Conservation (phyloP, 2,888 invertebrate genomes). For the Gasteruption jaculator region DNA sequence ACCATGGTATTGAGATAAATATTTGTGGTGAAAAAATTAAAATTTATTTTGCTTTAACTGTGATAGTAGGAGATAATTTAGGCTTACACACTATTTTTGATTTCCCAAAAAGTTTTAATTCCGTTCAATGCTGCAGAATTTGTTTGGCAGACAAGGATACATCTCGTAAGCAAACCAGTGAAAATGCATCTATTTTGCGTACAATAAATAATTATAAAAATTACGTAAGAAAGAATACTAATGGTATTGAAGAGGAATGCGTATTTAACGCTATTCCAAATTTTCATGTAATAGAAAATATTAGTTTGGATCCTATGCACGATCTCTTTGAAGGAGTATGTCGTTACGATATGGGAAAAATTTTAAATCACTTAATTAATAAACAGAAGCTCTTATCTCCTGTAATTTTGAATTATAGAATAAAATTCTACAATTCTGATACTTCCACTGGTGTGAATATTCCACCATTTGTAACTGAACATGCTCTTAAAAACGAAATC, state of each 20-base stretch:
- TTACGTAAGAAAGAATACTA: not conserved
- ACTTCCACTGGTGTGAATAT: constrained; percentile 14
- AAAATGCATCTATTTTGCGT: constrained; percentile 8
- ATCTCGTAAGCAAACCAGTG: constrained; percentile 5
- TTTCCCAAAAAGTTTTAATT: constrained; percentile 19
- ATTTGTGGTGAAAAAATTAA: constrained; percentile 9
- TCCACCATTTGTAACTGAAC: constrained; percentile 16
- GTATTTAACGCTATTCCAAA: constrained; percentile 20
- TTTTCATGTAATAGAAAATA: constrained; percentile 21
- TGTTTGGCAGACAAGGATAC: constrained; percentile 13
- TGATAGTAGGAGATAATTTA: constrained; percentile 18
- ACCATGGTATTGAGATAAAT: constrained; percentile 18
- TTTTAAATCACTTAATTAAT: constrained; percentile 18
- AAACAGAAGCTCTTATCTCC: constrained; percentile 16
- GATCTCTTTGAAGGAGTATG: constrained; percentile 23
- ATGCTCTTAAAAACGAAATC: constrained; percentile 13
- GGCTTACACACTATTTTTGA: constrained; percentile 20
- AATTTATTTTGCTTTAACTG: constrained; percentile 15
- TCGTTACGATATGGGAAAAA: constrained; percentile 18
- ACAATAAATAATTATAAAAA: constrained; percentile 7
- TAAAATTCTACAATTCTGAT: constrained; percentile 19
- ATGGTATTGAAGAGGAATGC: constrained; percentile 19
- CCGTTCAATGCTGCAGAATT: constrained; percentile 17
- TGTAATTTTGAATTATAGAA: constrained; percentile 18
- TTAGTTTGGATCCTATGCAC: constrained; percentile 20